Conservation (phyloP, 2,797 vertebrate species). For the Harpagifer antarcticus region DNA sequence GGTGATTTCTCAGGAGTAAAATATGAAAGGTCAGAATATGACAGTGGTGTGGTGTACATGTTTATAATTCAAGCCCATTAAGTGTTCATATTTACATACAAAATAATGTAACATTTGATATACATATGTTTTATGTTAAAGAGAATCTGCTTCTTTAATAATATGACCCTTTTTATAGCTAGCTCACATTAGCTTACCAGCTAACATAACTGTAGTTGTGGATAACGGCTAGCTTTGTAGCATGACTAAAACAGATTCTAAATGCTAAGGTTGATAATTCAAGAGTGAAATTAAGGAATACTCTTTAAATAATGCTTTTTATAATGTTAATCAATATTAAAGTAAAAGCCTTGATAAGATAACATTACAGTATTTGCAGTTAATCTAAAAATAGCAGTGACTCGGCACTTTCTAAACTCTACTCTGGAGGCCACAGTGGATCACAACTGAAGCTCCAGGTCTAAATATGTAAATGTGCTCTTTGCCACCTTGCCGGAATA, state of each 20-base stretch:
- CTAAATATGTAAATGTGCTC: slow-evolving; percentile 18
- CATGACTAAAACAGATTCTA: not conserved
- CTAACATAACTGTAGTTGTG: not conserved
- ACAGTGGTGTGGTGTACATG: not conserved
- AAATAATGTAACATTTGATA: too few species aligned
- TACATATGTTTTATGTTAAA: not conserved
- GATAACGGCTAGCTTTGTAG: not conserved
- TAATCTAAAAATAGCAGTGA: not conserved
- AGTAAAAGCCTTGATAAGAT: not conserved
- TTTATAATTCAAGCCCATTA: not conserved
- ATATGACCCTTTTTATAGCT: not conserved
- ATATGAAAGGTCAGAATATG: not conserved
- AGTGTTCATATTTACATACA: not conserved
- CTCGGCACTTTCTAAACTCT: not conserved
- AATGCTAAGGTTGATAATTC: not conserved
- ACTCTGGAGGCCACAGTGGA: not conserved
- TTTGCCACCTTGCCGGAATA: slow-evolving; percentile 25
- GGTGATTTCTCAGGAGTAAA: not conserved
- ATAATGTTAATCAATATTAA: not conserved
- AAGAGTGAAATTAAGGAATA: not conserved
- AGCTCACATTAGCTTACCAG: not conserved
- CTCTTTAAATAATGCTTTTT: too few species aligned
- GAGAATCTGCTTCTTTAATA: not conserved
- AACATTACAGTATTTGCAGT: not conserved
- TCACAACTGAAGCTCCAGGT: slow-evolving; percentile 23